Base-by-base conservation (phyloP, 2,888 invertebrate species). In the Drepanosiphum platanoidis region DNA sequence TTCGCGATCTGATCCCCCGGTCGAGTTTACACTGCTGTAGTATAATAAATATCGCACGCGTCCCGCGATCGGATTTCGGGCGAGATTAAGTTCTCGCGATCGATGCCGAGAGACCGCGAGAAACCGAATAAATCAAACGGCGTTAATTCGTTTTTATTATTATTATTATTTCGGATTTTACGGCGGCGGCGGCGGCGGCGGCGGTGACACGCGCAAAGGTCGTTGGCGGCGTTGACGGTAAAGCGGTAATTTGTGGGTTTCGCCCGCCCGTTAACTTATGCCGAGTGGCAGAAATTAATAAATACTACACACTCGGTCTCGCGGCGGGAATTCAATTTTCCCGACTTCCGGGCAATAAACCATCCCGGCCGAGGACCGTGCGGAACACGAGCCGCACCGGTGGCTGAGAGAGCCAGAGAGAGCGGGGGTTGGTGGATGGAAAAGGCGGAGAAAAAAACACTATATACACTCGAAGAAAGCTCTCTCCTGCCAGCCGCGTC, bases 281-380 rank as follows among this genome's bases (percentile, higher is more conserved):
- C 83, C 75, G 66, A 34, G 75, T 42, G 52, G 66, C 52, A 75
- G 74, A 77, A 84, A 84, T 84, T 84, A 84, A 84, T 84, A 84
- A 84, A 75, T 84, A 75, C 52, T 75, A 75, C 83, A 68, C 75
- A 52, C 68, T 46, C 75, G 42, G 39, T 82, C 82, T 74, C 75
- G n/a, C n/a, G 75, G 30, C 84, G 84, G 84, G 75, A 84, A 84
- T 84, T 84, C 84, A 84, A 84, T 84, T 84, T 84, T 77, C 75
- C 68, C 68, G 52, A 83, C 74, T 74, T 83, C 74, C 83, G 83
- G 74, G 74, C 83, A 74, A 83, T 83, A 83, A 83, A 83, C 74
- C 83, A 83, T 83, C 58, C 58, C 30, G 22, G 80, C 11, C 18
- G 27, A 52, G 34, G 80, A 52, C 22, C 22, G 52, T 18, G 52